Percentiles rank a stretch among this genome's conserved stretches.
phyloP scores from a whole-genome alignment of 2,113 vertebrate species.

The Rhinolophus ferrumequinum region DNA sequence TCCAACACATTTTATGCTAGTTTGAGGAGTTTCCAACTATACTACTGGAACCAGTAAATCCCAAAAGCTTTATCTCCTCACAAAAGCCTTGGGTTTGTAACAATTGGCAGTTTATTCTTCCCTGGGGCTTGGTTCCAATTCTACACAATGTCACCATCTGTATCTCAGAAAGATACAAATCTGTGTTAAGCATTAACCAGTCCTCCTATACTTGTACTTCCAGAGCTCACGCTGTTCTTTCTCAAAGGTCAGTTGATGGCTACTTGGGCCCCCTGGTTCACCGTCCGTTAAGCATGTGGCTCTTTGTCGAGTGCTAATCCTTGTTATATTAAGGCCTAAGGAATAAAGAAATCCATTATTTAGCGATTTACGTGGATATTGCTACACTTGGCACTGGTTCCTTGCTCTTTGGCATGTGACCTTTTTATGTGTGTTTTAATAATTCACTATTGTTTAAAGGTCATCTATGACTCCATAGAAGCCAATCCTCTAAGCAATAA shows the following conservation, averaged over 20 bases:
- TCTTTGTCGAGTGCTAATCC: constrained; percentile 40
- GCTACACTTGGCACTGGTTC: neutral
- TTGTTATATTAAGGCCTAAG: neutral
- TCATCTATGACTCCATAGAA: neutral
- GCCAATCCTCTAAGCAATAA: neutral
- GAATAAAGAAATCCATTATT: constrained; percentile 54
- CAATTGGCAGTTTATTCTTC: constrained; percentile 39
- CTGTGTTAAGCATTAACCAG: neutral
- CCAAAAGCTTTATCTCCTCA: neutral
- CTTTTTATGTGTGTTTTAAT: constrained; percentile 34
- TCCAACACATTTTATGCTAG: neutral
- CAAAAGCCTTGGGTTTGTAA: neutral
- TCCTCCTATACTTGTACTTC: neutral
- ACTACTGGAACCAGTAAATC: neutral
- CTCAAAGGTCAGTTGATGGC: constrained; percentile 28
- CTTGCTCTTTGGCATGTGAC: neutral
- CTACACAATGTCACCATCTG: constrained; percentile 23
- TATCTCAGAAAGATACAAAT: constrained; percentile 31
- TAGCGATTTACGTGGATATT: neutral
- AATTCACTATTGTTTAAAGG: neutral
- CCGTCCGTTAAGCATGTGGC: neutral
- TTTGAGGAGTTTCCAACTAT: neutral
- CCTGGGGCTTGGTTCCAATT: constrained; percentile 35
- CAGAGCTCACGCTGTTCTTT: constrained; percentile 16
- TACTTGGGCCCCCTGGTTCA: neutral